A percentile compares a stretch with the other conserved stretches of the same genome.
Evolutionary conservation across 2,113 vertebrate genomes (phyloP).

Genomic region (Turdus rufiventris): DNA sequence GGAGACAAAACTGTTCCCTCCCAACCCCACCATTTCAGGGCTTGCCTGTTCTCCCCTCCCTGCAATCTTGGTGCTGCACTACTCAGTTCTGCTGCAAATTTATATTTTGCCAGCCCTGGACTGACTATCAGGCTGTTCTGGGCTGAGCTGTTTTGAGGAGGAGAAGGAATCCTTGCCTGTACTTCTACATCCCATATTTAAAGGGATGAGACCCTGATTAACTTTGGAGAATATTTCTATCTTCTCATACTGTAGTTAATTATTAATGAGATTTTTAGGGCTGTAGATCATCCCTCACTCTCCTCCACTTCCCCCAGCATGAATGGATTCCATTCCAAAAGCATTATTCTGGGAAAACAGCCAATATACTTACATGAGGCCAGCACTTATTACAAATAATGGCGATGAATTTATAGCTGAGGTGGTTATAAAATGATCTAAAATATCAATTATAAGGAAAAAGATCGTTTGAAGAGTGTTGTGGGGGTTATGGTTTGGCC

Average conservation of each 20-base stretch:
- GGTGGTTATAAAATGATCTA: slow-evolving; percentile 11
- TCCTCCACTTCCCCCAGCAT: not conserved
- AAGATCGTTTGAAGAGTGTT: not conserved
- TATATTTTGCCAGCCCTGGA: not conserved
- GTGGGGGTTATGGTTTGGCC: not conserved
- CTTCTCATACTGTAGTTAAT: not conserved
- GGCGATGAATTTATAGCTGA: slow-evolving; percentile 41
- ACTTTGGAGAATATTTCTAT: not conserved
- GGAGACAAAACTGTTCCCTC: not conserved
- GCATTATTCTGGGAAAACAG: slow-evolving; percentile 47
- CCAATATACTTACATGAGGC: slow-evolving; percentile 25
- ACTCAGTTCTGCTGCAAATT: not conserved
- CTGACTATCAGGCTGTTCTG: not conserved
- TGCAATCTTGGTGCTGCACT: not conserved
- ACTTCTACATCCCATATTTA: not conserved
- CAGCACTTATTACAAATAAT: slow-evolving; percentile 48
- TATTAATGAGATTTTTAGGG: slow-evolving; percentile 7
- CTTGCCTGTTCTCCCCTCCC: not conserved
- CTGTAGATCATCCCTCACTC: not conserved
- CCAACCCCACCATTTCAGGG: rapidly evolving
- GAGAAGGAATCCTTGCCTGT: not conserved
- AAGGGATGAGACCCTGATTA: not conserved
- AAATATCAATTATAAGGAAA: slow-evolving; percentile 52
- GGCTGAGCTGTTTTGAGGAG: not conserved
- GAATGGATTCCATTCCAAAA: slow-evolving; percentile 24